These are phyloP conservation scores for Metridium senile DNA, from an alignment of 92 coral and sea anemone species.

Conservation along the genomic window DNA sequence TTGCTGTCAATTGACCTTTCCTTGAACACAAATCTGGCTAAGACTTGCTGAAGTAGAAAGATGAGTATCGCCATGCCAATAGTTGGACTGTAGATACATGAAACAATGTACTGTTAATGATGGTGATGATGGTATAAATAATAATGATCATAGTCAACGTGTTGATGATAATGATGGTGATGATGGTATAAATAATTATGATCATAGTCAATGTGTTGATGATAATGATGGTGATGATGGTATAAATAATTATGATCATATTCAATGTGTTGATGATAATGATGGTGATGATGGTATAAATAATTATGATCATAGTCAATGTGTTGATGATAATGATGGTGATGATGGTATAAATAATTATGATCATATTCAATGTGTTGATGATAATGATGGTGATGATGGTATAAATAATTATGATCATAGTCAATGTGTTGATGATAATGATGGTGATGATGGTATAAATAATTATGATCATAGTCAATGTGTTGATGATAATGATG, in stretches of 20 bases:
- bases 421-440: not conserved
- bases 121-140: not conserved
- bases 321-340: not conserved
- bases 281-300: not conserved
- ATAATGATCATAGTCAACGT: not conserved
- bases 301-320: not conserved
- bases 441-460: not conserved
- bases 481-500: not conserved
- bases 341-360: not conserved
- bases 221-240: not conserved
- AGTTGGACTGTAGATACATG: conserved; percentile 38
- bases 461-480: not conserved
- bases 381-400: not conserved
- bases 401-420: not conserved
- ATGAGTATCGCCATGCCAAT: conserved; percentile 37
- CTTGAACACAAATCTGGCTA: conserved; percentile 50
- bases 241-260: not conserved
- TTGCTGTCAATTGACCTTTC: conserved; percentile 45
- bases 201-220: not conserved
- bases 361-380: not conserved
- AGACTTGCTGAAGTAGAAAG: conserved; percentile 32
- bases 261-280: not conserved
- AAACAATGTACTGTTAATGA: not conserved
- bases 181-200: not conserved
- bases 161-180: not conserved